These are phyloP conservation scores for Dichetophora obliterata DNA, from an alignment of 2,888 invertebrate genomes.

Conservation along the genomic window DNA sequence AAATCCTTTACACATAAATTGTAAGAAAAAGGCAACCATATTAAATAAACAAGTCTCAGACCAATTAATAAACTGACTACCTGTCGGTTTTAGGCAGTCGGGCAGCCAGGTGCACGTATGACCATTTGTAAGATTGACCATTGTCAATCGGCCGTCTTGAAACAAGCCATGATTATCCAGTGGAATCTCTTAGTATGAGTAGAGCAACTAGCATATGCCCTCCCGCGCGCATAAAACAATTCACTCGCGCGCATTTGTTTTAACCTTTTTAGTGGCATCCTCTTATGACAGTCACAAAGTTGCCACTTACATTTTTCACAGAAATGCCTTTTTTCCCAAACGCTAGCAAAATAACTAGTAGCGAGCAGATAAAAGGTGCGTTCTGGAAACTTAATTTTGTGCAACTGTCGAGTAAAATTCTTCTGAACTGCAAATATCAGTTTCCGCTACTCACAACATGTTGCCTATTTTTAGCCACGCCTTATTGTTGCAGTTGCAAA, in stretches of 20 bases:
- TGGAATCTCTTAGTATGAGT: conserved; percentile 9
- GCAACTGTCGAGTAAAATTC: no score
- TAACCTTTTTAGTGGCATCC: background rate
- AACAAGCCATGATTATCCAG: background rate
- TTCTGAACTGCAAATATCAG: no score
- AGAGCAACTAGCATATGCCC: background rate
- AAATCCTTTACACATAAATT: background rate
- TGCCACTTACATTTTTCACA: background rate
- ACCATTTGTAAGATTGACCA: background rate
- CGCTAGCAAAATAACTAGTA: no score
- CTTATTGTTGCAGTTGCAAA: no score
- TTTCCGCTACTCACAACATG: no score
- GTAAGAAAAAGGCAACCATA: background rate
- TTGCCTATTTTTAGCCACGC: no score
- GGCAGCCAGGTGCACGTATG: background rate
- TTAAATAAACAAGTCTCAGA: background rate
- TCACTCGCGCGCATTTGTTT: conserved; percentile 18
- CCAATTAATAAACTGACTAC: conserved; percentile 7
- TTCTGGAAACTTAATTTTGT: no score
- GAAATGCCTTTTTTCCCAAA: no score
- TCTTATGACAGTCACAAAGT: background rate
- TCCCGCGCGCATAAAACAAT: background rate
- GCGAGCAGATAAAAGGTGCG: no score
- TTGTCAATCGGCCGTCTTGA: background rate
- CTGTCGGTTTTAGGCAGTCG: background rate